Conservation (phyloP, 1,140 invertebrate genomes). For the Caenorhabditis brenneri region DNA sequence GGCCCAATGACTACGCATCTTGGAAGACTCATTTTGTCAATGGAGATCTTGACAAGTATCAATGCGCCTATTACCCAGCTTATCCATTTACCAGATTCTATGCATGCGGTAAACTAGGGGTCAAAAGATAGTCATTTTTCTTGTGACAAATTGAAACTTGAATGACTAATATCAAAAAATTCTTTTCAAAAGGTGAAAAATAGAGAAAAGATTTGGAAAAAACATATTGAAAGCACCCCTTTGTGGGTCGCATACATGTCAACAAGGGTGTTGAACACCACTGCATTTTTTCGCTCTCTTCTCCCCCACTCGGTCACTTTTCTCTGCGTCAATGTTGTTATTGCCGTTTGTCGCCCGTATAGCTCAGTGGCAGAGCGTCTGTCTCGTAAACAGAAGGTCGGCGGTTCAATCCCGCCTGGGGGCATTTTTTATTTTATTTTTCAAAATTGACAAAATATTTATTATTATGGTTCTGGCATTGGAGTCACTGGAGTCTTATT, state of each 20-base stretch:
- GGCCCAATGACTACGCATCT: neutral
- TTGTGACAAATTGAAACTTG: neutral
- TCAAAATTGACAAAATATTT: neutral
- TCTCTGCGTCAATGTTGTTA: neutral
- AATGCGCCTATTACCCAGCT: neutral
- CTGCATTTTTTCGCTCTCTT: neutral
- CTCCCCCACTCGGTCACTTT: neutral
- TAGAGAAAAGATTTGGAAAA: no score
- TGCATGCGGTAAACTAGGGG: neutral
- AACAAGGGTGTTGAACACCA: no score
- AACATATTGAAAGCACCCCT: no score
- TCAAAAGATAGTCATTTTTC: neutral
- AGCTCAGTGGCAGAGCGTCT: neutral
- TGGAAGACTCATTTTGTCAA: neutral
- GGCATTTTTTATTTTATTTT: neutral
- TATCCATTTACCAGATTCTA: neutral
- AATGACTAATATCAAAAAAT: no score
- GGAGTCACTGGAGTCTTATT: neutral
- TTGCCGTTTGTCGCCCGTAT: neutral
- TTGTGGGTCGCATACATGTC: no score
- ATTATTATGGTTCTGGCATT: neutral
- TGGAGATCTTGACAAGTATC: neutral
- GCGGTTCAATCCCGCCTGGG: conserved; percentile 12
- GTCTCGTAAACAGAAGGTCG: conserved; percentile 18
- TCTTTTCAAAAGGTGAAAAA: no score